Evolutionary conservation across 2,888 invertebrate species (phyloP), one percentile per base, ranked within the genome.

Genomic region (Catocala fraxini): DNA sequence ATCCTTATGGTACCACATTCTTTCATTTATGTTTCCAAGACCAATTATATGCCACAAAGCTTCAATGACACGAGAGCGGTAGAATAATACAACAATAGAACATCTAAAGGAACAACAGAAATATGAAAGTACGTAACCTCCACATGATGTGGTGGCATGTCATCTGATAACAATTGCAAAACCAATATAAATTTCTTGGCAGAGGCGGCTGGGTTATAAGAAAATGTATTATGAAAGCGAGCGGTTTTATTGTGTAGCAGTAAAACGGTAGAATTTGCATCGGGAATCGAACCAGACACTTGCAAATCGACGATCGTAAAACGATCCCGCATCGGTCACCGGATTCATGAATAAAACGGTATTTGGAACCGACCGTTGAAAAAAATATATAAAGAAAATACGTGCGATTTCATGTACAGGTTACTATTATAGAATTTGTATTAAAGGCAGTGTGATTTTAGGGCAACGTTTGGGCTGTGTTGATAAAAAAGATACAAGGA

Each of bases 301-400:
- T 86, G 85, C 85, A 90, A 90, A 87, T 88, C 87, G 86, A 87
- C 83, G 84, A 83, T 90, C 91, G 91, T 92, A 91, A 91, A 92
- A 84, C 86, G 85, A 84, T 88, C 86, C 85, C 76, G 78, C 82
- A 71, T 73, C 83, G 85, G 89, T 89, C 88, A 88, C 87, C 80
- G 80, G 77, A 73, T 79, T 83, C 88, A 88, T 90, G 88, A 90
- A 91, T 90, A 91, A 90, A 88, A 84, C 69, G 77, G 70, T 74
- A 79, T 73, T 72, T 63, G 61, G 59, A 66, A 57, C 49, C 13
- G 57, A 47, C 49, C 45, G 56, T 52, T 60, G 59, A 62, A 66
- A 72, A 71, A 73, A 65, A 46, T 10, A 45, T 25, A 54, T 11
- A 25, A 51, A 61, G 25, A 57, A 65, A 56, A 58, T 41, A 68